phyloP scores from a whole-genome alignment of 2,888 invertebrate genomes.

The Onchidella celtica region DNA sequence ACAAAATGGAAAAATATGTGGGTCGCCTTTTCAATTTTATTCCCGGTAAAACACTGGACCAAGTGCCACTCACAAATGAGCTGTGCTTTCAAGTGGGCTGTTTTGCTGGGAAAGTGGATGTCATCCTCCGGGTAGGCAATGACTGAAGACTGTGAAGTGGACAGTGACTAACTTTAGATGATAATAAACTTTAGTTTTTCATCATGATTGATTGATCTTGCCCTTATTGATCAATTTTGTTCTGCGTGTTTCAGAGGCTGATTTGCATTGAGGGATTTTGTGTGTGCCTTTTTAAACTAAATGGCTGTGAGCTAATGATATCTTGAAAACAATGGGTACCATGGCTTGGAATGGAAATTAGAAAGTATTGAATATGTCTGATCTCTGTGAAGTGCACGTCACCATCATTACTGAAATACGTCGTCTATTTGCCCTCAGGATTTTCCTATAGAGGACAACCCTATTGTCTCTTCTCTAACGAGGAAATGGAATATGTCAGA shows the following conservation, averaged over 20 bases:
- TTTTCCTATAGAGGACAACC: not conserved
- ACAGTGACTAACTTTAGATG: no score
- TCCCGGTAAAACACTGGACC: conserved; percentile 86
- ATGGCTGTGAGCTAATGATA: no score
- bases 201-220: no score
- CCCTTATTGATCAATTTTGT: no score
- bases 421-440: no score
- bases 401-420: no score
- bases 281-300: no score
- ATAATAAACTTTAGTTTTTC: no score
- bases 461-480: not conserved
- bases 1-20: conserved; percentile 80
- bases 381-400: not conserved
- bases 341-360: not conserved
- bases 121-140: conserved; percentile 85
- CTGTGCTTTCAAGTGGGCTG: conserved; percentile 88
- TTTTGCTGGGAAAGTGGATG: conserved; percentile 87
- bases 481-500: conserved; percentile 36
- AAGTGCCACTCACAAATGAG: conserved; percentile 84
- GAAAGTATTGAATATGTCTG: not conserved
- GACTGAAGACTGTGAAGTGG: no score
- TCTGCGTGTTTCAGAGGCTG: no score
- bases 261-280: no score
- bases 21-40: conserved; percentile 89
- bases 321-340: not conserved